Evolutionary conservation across 1,140 invertebrate species (phyloP), one percentile per base, ranked within the genome.

Genomic region (Metopolophium dirhodum): DNA sequence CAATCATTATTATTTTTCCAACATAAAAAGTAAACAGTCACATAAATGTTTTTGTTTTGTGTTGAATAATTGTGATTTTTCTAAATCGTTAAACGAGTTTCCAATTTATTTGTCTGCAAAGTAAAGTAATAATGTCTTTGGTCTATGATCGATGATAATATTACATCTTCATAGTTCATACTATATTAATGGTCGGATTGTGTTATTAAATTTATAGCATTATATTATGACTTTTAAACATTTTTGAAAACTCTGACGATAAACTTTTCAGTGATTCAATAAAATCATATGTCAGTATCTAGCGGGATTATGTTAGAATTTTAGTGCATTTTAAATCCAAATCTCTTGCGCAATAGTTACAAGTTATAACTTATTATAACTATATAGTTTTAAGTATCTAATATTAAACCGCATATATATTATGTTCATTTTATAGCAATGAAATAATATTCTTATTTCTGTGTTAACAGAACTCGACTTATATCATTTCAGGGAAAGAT

Each of bases 81-180:
- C 83, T 11, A 85, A 85, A 85, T 45, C 41, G 35, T 83, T 23
- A 37, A 41, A 83, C 37, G 83, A 85, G 82, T 83, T 83, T 85
- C 22, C 9, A 41, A 41, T 85, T 85, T 85, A 85, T 85, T 85
- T 85, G 41, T 85, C 83, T 41, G 41, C 83, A 41, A 85, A 85
- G 41, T 85, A 37, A 26, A 85, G 23, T 77, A 77, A 77, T 77
- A 77, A 77, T n/a, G 30, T 77, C 30, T 77, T 77, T 35, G 30
- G 61, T 77, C 61, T 77, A 77, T 77, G 61, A 77, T 77, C 14
- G n/a, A 77, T 77, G 61, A 77, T 77, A 77, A 35, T 77, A 77
- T 77, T 35, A 77, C n/a, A 77, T 77, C 6, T 77, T 77, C 30
- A 20, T n/a, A 77, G 30, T 77, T 2, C n/a, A 35, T 77, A n/a